Conservation (phyloP, 2,113 vertebrate species). For the Merops nubicus region DNA sequence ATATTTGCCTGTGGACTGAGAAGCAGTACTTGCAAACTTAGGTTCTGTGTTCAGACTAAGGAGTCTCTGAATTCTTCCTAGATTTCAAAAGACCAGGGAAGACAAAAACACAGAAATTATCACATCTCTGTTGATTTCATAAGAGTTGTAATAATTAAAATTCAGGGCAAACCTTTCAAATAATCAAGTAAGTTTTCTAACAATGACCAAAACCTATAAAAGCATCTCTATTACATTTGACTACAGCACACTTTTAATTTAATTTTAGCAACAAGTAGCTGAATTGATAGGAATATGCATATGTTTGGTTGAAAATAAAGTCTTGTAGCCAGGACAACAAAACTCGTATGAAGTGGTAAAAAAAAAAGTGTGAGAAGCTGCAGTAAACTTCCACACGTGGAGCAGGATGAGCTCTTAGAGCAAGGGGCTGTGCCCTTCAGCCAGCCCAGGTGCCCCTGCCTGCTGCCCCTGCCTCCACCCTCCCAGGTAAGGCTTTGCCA, state of each 20-base stretch:
- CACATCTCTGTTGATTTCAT: background rate
- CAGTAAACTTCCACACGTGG: background rate
- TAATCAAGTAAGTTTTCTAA: background rate
- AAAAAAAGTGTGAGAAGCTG: background rate
- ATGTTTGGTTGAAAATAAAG: background rate
- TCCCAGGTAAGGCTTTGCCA: background rate
- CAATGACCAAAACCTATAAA: background rate
- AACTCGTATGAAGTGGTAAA: background rate
- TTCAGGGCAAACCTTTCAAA: background rate
- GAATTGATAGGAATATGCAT: background rate
- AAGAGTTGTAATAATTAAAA: background rate
- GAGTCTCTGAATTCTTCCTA: background rate
- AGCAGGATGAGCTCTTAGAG: background rate
- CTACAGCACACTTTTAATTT: background rate
- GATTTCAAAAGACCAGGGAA: background rate
- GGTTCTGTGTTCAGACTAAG: background rate
- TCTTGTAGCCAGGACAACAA: background rate
- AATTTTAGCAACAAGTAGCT: background rate
- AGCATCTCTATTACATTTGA: background rate
- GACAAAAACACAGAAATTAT: background rate
- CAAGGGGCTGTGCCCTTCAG: background rate
- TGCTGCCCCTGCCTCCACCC: background rate
- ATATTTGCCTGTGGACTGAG: background rate
- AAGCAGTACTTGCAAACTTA: background rate
- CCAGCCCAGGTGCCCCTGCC: background rate